phyloP scores from a whole-genome alignment of 2,888 invertebrate species.

The Synanthedon tipuliformis region DNA sequence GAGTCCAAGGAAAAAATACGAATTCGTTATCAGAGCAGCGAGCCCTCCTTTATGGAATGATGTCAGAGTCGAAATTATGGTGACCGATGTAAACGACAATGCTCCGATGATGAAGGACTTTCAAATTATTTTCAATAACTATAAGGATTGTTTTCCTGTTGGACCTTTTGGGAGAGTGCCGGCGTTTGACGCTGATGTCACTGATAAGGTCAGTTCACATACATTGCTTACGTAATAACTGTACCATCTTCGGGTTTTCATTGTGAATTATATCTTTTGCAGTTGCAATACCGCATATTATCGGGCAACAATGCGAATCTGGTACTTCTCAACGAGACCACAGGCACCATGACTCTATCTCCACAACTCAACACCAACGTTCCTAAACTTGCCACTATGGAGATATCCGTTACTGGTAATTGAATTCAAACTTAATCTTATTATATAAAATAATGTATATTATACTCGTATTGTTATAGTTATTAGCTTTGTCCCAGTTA shows the following conservation, averaged over 20 bases:
- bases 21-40: constrained; percentile 88
- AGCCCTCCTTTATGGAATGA: constrained; percentile 91
- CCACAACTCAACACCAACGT: constrained; percentile 96
- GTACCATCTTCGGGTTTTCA: background rate
- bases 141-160: constrained; percentile 92
- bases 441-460: too few relatives aligned
- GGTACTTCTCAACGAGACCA: constrained; percentile 83
- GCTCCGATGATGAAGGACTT: constrained; percentile 93
- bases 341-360: constrained; percentile 87
- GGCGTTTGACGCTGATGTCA: constrained; percentile 94
- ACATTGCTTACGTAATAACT: background rate
- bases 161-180: constrained; percentile 92
- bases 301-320: constrained; percentile 95
- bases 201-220: constrained; percentile 72
- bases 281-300: constrained; percentile 83
- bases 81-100: constrained; percentile 96
- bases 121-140: constrained; percentile 94
- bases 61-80: constrained; percentile 87
- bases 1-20: constrained; percentile 89
- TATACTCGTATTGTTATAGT: background rate
- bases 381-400: constrained; percentile 92
- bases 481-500: background rate
- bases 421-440: background rate
- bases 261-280: constrained; percentile 12
- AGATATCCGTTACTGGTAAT: constrained; percentile 86